Base-by-base conservation (phyloP, 2,797 vertebrate species). In the Dryobates pubescens region DNA sequence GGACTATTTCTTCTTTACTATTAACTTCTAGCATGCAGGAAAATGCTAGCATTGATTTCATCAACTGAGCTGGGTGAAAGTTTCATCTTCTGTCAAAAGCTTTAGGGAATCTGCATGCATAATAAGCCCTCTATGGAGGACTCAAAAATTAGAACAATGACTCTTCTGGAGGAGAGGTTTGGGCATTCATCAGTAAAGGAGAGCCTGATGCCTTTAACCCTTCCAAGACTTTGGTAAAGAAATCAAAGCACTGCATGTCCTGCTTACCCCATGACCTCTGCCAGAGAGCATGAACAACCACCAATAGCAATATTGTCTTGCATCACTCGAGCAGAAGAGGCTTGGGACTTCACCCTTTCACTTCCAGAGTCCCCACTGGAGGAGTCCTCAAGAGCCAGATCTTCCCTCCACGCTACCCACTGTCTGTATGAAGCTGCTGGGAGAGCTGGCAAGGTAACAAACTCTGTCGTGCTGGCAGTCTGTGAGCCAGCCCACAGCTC, bases 401-500 rank as follows among this genome's bases (percentile, higher is more conserved):
- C 82, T 38, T 82, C 54, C 32, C 23, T 87, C 41, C 45, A 49
- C 1, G 0, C 54, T 61, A 70, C 22, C 11, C 59, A 0, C 30
- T 32, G 73, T 41, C 70, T 70, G 58, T 32, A 63, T 0, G 0
- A 24, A 82, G 79, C 54, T 92, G 58, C 72, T 54, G 47, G 32
- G 65, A 85, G 54, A 94, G 64, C 14, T 23, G 3, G 38, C 29
- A 74, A 65, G 71, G 87, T 51, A 72, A 62, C 67, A 73, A 53
- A 77, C 27, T 43, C 32, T 15, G 54, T 62, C 29, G 1, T 71
- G 82, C 82, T 95, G 87, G 89, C 89, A 94, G 87, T 8, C 86
- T 90, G 91, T 5, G 82, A 93, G 90, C 57, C 93, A 93, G 1
- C 84, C 70, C 76, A 89, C 92, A 92, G 90, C 70, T 83, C 78